A percentile compares a stretch with the other conserved stretches of the same genome.
Evolutionary conservation across 92 coral and sea anemone genomes (phyloP).

Genomic region (Hydrozoanthus gracilis): DNA sequence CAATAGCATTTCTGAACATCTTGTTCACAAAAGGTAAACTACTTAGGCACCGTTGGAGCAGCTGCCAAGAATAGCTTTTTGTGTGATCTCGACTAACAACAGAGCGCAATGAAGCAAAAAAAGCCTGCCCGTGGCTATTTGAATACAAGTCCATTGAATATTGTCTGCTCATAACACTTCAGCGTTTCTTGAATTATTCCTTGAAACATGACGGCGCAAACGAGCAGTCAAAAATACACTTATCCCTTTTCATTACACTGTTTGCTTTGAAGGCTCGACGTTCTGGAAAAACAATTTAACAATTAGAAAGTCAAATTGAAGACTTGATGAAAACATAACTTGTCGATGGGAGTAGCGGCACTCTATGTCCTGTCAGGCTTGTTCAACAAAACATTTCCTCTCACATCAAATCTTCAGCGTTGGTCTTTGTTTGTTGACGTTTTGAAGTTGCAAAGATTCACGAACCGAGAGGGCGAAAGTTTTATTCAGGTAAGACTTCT

Average conservation of each 20-base stretch:
- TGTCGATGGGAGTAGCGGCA: slow-evolving; percentile 1
- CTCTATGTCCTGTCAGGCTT: slow-evolving; percentile 28
- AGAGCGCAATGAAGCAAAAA: slow-evolving; percentile 35
- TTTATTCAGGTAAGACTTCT: slow-evolving; percentile 22
- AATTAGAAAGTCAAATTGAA: slow-evolving; percentile 27
- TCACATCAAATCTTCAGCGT: neutral
- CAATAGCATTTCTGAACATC: slow-evolving; percentile 9
- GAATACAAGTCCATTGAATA: slow-evolving; percentile 16
- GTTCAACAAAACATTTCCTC: neutral
- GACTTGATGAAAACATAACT: slow-evolving; percentile 43
- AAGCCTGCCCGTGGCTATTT: slow-evolving; percentile 34
- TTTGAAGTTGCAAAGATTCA: neutral
- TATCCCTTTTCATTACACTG: slow-evolving; percentile 10
- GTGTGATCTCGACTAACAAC: neutral
- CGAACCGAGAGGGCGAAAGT: neutral
- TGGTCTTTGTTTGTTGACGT: neutral
- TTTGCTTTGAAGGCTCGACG: slow-evolving; percentile 30
- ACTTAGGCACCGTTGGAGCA: slow-evolving; percentile 18
- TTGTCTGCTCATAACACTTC: slow-evolving; percentile 17
- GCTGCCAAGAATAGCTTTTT: slow-evolving; percentile 42
- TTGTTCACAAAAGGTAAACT: slow-evolving; percentile 42
- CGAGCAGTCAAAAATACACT: slow-evolving; percentile 17
- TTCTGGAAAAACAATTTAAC: slow-evolving; percentile 45
- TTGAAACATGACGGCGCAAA: slow-evolving; percentile 29
- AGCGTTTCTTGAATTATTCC: neutral